Conservation (phyloP, 2,797 vertebrate genomes). For the Onychomys leucogaster region DNA sequence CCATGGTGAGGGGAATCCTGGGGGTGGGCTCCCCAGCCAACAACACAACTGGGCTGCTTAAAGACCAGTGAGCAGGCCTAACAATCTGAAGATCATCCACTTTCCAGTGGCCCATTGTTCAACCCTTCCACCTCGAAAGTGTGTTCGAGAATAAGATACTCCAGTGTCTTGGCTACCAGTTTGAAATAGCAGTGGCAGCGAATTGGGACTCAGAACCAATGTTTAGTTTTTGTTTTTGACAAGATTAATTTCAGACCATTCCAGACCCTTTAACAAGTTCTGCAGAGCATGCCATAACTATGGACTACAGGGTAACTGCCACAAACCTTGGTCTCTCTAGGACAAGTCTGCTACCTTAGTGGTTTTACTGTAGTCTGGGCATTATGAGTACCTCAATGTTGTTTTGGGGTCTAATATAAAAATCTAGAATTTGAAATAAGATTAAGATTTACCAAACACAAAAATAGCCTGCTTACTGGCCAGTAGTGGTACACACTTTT, state of each 20-base stretch:
- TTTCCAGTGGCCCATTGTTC: neutral
- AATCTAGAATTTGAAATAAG: conserved; percentile 50
- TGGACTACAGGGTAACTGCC: neutral
- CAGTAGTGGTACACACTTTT: neutral
- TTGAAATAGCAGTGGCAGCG: neutral
- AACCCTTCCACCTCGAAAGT: neutral
- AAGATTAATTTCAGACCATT: neutral
- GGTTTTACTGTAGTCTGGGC: neutral
- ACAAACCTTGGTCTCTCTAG: neutral
- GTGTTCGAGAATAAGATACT: neutral
- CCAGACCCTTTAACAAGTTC: neutral
- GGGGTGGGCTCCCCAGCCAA: neutral
- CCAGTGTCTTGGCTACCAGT: neutral
- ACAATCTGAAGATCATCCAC: neutral
- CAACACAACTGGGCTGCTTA: neutral
- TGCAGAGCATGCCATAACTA: neutral
- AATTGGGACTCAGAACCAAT: neutral
- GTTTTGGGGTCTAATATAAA: conserved; percentile 20
- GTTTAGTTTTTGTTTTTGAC: neutral
- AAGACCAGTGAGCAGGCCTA: neutral
- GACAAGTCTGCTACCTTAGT: neutral
- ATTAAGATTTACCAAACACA: conserved; percentile 16
- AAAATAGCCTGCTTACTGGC: neutral
- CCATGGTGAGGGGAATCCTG: neutral
- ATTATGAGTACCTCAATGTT: neutral